Base-by-base conservation (phyloP, 2,888 invertebrate genomes). In the Tipula helvola region DNA sequence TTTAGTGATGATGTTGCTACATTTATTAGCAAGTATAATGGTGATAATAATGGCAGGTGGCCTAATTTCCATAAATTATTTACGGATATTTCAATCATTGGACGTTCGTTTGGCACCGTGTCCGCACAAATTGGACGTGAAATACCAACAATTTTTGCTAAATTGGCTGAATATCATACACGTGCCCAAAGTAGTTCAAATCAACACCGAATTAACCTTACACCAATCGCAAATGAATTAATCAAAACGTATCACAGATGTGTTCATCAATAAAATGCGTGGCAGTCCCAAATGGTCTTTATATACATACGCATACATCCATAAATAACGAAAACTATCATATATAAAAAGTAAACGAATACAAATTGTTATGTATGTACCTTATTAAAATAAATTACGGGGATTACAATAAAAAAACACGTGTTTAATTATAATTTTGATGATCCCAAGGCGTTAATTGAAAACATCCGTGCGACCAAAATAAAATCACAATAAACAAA, bases 381-480 rank as follows among this genome's bases (percentile, higher is more conserved):
- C 71, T 18, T 71, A 71, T 71, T 71, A 71, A 71, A 71, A 71
- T 71, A 71, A 71, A 71, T 28, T 71, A 4, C 28, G 18, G 10
- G 71, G 28, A 71, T 71, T 71, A 71, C 28, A 7, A 7, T 3
- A 7, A 71, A 71, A 28, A 71, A 71, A 71, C 71, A 71, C 71
- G 71, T 71, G 71, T 71, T 71, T 71, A 71, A 71, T 71, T 71
- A 71, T 71, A 71, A 71, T 71, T 71, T 71, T 71, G 71, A 71
- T 71, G 28, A 3, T 71, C 71, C 71, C 71, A 71, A 71, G 71
- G 71, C 71, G 71, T 71, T 71, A 71, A 71, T 71, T 71, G 71
- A 71, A 71, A 71, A 71, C 28, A 71, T 71, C 71, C 71, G 71
- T 71, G 71, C 71, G 28, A 71, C 71, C 71, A 71, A 71, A 52